A percentile compares a stretch with the other conserved stretches of the same genome.
Evolutionary conservation across 1,140 invertebrate species (phyloP).

Genomic region (Scaptodrosophila lebanonensis): DNA sequence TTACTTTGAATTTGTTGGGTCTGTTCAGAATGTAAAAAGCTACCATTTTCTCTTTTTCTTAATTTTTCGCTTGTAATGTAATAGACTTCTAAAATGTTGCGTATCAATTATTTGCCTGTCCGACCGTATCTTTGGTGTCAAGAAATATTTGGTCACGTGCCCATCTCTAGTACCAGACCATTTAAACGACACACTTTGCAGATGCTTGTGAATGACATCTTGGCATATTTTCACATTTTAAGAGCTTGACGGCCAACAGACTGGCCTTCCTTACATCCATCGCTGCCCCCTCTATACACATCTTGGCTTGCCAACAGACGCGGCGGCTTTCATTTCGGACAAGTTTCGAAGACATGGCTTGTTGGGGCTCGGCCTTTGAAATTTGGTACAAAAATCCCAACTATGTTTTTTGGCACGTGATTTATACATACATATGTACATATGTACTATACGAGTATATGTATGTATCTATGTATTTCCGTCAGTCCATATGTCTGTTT

Average conservation of each 20-base stretch:
- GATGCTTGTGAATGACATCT: conserved; percentile 44
- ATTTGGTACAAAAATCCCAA: conserved; percentile 40
- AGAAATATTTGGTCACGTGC: too few relatives aligned
- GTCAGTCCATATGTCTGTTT: conserved; percentile 17
- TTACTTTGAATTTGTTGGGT: too few relatives aligned
- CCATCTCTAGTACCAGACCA: too few relatives aligned
- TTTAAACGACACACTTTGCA: conserved; percentile 36
- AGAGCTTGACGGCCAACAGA: neutral
- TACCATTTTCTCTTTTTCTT: neutral
- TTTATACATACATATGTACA: conserved; percentile 23
- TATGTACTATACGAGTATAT: too few relatives aligned
- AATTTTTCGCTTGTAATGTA: neutral
- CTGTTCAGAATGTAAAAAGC: too few relatives aligned
- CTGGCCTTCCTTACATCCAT: too few relatives aligned
- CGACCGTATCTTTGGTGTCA: too few relatives aligned
- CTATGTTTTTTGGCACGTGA: conserved; percentile 36
- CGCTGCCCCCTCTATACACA: too few relatives aligned
- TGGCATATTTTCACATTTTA: conserved; percentile 53
- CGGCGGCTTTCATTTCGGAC: conserved; percentile 12
- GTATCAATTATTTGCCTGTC: too few relatives aligned
- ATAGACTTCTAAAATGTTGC: neutral
- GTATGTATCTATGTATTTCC: too few relatives aligned
- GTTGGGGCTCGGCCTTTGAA: conserved; percentile 36
- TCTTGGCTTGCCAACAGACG: conserved; percentile 35
- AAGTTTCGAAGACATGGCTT: conserved; percentile 20